Evolutionary conservation across 2,797 vertebrate genomes (phyloP).

Genomic region (Urosaurus nigricauda): DNA sequence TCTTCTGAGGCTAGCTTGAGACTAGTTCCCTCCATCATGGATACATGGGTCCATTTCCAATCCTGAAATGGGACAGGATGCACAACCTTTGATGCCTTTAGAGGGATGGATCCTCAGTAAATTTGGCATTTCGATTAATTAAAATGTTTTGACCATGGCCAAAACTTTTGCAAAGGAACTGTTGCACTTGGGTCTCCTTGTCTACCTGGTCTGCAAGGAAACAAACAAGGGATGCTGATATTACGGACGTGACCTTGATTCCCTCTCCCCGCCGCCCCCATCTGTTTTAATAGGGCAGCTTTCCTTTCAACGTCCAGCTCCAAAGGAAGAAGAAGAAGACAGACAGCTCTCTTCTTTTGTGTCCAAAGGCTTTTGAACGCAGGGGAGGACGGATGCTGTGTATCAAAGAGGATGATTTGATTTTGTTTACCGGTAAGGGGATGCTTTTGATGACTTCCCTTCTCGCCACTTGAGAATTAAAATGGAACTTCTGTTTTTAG

Average conservation of each 20-base stretch:
- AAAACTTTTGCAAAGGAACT: too few species aligned
- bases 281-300: constrained; percentile 48
- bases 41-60: too few species aligned
- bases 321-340: constrained; percentile 36
- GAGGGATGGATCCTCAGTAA: too few species aligned
- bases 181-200: fast-evolving
- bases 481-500: fast-evolving
- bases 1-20: background rate
- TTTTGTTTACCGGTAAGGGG: fast-evolving
- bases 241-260: constrained; percentile 52
- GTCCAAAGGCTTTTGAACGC: constrained; percentile 49
- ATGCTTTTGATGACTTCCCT: constrained; percentile 12
- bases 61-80: too few species aligned
- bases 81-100: too few species aligned
- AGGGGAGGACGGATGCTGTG: constrained; percentile 58
- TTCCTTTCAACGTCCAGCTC: constrained; percentile 25
- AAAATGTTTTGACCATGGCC: too few species aligned
- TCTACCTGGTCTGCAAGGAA: background rate
- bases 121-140: too few species aligned
- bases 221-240: constrained; percentile 44
- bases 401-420: constrained; percentile 8
- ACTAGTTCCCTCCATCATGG: too few species aligned
- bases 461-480: fast-evolving
- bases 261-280: background rate
- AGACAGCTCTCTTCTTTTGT: constrained; percentile 64